These are phyloP conservation scores for Protonibea diacanthus DNA, from an alignment of 2,797 vertebrate genomes.

Conservation along the genomic window DNA sequence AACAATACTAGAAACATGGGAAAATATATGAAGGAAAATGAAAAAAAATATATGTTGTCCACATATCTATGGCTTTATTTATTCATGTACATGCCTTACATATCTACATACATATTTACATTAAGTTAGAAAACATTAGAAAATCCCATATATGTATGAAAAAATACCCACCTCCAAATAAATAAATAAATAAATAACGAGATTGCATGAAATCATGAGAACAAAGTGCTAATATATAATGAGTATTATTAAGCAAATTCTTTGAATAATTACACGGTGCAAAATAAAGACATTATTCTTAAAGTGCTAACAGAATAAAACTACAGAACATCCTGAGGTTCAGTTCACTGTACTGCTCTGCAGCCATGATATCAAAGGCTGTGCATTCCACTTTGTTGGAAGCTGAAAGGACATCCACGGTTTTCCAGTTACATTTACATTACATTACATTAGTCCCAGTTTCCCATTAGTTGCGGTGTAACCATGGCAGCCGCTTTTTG, in stretches of 20 bases:
- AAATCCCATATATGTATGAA: too few species aligned
- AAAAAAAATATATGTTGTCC: too few species aligned
- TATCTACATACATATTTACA: too few species aligned
- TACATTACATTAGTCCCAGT: slow-evolving; percentile 37
- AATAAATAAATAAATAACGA: too few species aligned
- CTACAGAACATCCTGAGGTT: not conserved
- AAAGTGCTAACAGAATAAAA: not conserved
- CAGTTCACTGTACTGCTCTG: not conserved
- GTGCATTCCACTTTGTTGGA: slow-evolving; percentile 45
- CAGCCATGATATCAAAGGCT: slow-evolving; percentile 11
- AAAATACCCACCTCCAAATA: too few species aligned
- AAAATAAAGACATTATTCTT: not conserved
- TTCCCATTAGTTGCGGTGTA: slow-evolving; percentile 50
- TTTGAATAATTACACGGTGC: not conserved
- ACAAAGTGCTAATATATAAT: not conserved
- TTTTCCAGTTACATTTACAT: slow-evolving; percentile 65
- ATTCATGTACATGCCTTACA: too few species aligned
- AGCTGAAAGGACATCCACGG: slow-evolving; percentile 54
- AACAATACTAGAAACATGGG: too few species aligned
- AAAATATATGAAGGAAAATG: too few species aligned
- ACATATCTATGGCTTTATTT: too few species aligned
- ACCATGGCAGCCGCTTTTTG: slow-evolving; percentile 58
- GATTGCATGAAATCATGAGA: too few species aligned
- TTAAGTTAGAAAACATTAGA: too few species aligned
- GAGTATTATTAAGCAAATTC: not conserved